Conservation (phyloP, 1,140 invertebrate species). For the Drosophila kurseongensis region DNA sequence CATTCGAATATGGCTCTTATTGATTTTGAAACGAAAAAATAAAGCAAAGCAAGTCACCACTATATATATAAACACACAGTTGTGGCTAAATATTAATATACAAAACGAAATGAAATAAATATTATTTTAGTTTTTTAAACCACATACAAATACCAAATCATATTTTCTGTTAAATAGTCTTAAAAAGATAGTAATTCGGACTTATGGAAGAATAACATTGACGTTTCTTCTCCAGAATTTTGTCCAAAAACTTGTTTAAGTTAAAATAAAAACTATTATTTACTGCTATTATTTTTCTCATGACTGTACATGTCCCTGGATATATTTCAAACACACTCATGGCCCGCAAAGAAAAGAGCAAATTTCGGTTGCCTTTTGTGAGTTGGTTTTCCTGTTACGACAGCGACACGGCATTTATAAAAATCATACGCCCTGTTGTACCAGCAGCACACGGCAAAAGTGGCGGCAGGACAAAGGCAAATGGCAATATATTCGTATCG, state of each 20-base stretch:
- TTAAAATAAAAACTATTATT: not conserved
- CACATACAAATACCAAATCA: too few species aligned
- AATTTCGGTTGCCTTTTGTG: constrained; percentile 64
- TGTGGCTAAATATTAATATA: not conserved
- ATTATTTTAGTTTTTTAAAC: not conserved
- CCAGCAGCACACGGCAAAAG: constrained; percentile 67
- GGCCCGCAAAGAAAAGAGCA: constrained; percentile 52
- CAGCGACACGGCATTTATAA: constrained; percentile 78
- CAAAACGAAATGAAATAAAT: not conserved
- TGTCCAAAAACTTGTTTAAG: too few species aligned
- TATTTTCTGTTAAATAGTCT: too few species aligned
- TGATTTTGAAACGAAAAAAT: constrained; percentile 66
- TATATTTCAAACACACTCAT: constrained; percentile 46
- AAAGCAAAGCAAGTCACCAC: constrained; percentile 28
- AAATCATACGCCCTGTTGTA: constrained; percentile 80
- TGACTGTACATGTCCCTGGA: constrained; percentile 8
- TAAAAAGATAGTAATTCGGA: too few species aligned
- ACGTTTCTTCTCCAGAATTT: too few species aligned
- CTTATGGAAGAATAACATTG: too few species aligned
- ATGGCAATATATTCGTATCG: constrained; percentile 75
- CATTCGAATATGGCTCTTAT: constrained; percentile 68
- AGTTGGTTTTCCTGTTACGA: constrained; percentile 71
- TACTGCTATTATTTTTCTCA: not conserved
- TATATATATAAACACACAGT: constrained; percentile 15
- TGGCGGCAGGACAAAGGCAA: constrained; percentile 23